These are phyloP conservation scores for Carcharodon carcharias DNA, from an alignment of 2,797 vertebrate species.

Conservation along the genomic window DNA sequence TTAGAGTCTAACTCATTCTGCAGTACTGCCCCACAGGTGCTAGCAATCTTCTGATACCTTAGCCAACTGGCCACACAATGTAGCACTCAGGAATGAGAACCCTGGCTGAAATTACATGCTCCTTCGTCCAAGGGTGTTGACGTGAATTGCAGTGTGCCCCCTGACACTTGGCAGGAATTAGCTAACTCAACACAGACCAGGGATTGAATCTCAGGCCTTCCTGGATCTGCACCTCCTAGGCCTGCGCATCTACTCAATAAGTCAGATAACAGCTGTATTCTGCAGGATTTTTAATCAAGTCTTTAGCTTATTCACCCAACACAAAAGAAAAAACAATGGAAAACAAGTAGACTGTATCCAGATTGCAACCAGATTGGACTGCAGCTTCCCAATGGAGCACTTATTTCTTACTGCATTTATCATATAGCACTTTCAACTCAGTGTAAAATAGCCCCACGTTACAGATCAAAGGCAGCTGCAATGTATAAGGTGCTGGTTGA, in stretches of 20 bases:
- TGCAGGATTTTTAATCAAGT: neutral
- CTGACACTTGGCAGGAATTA: slow-evolving; percentile 20
- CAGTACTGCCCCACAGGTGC: slow-evolving; percentile 1
- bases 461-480: neutral
- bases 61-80: slow-evolving; percentile 4
- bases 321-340: neutral
- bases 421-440: neutral
- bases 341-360: slow-evolving; percentile 5
- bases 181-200: slow-evolving; percentile 16
- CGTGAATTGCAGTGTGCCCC: slow-evolving; percentile 26
- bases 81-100: neutral
- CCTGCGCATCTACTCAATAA: neutral
- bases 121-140: slow-evolving; percentile 4
- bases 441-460: neutral
- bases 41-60: slow-evolving; percentile 1
- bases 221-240: neutral
- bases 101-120: neutral
- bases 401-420: neutral
- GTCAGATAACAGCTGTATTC: neutral
- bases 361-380: neutral
- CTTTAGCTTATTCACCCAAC: slow-evolving; percentile 1
- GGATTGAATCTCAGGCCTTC: neutral
- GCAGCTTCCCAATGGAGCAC: neutral
- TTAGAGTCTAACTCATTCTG: neutral
- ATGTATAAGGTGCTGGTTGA: neutral